Percentiles rank a stretch among this genome's conserved stretches.
These are phyloP conservation scores for Drosophila melanogaster DNA, from an alignment of 1,140 invertebrate genomes.

Conservation along the genomic window Release_6_plus_ISO1_MT NT_033777.3:22369501-22370000, in stretches of 20 bases:
- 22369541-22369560: conserved; percentile 74
- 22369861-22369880: conserved; percentile 1
- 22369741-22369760: conserved; percentile 61
- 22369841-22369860: conserved; percentile 10
- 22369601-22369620: conserved; percentile 66
- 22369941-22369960: conserved; percentile 5
- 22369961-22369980: background rate
- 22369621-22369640: conserved; percentile 49
- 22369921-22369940: conserved; percentile 33
- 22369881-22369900: background rate
- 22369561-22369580: conserved; percentile 72
- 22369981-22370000: background rate
- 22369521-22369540: conserved; percentile 83
- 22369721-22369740: conserved; percentile 50
- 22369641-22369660: conserved; percentile 15
- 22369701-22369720: conserved; percentile 66
- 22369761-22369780: conserved; percentile 33
- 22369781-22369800: conserved; percentile 30
- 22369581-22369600: conserved; percentile 1
- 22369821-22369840: conserved; percentile 3
- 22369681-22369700: conserved; percentile 47
- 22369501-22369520: conserved; percentile 41
- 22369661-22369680: conserved; percentile 18
- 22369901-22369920: conserved; percentile 14
- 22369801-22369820: conserved; percentile 40